Evolutionary conservation across 1,140 invertebrate species (phyloP).

Genomic region (Microplitis mediator): DNA sequence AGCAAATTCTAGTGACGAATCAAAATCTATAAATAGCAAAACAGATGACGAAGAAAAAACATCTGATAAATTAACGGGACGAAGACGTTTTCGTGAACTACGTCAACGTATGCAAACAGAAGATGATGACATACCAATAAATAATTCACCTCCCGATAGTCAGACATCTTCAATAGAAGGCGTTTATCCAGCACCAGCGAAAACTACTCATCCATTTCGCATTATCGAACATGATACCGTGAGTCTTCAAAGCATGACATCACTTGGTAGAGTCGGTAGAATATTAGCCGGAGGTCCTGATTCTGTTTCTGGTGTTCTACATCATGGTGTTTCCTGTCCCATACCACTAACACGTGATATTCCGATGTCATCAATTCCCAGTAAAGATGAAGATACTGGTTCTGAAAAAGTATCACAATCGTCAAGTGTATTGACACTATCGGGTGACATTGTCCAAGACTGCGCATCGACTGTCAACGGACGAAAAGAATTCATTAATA

Average conservation of each 20-base stretch:
- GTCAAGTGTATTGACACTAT: conserved; percentile 54
- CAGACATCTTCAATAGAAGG: conserved; percentile 73
- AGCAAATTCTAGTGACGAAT: conserved; percentile 39
- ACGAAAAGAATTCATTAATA: conserved; percentile 41
- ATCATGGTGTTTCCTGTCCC: conserved; percentile 33
- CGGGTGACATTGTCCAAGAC: conserved; percentile 51
- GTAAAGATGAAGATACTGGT: conserved; percentile 55
- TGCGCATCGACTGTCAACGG: conserved; percentile 39
- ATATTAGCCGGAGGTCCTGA: conserved; percentile 72
- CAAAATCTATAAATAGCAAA: conserved; percentile 50
- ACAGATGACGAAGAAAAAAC: conserved; percentile 45
- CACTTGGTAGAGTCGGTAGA: conserved; percentile 77
- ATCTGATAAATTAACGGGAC: conserved; percentile 59
- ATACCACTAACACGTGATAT: conserved; percentile 46
- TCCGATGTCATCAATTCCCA: conserved; percentile 53
- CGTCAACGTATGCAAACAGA: conserved; percentile 83
- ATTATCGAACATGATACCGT: conserved; percentile 86
- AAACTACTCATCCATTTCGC: conserved; percentile 76
- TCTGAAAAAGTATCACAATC: conserved; percentile 58
- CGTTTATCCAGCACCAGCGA: conserved; percentile 62
- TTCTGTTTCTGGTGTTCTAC: conserved; percentile 58
- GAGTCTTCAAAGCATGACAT: conserved; percentile 85
- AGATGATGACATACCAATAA: conserved; percentile 72
- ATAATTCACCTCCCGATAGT: conserved; percentile 77
- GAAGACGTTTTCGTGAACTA: conserved; percentile 79